Base-by-base conservation (phyloP, 2,888 invertebrate species). In the Thumatha senex region DNA sequence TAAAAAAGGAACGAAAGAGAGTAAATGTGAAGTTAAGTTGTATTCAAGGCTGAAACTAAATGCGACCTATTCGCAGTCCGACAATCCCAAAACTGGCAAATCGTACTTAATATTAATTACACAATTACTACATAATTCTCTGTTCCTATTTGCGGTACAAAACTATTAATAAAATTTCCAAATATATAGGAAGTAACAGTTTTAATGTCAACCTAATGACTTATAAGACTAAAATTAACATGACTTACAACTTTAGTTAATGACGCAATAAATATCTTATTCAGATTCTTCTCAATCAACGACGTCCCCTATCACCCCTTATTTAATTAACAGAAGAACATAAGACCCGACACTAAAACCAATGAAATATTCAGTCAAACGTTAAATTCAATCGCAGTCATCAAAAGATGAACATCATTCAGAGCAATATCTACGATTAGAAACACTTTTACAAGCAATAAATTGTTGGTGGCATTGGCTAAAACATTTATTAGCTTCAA, bases 391-490 rank as follows among this genome's bases (percentile, higher is more conserved):
- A 90, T 90, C 83, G 82, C 73, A 72, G 76, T 74, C 70, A 76
- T 74, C 77, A 78, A 78, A 83, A 78, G 73, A 67, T 74, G 66
- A 67, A 76, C 78, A 80, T 84, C 84, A 84, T 79, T 80, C 82
- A 24, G 70, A 74, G 78, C 87, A 82, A 85, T 89, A 82, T 80
- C 84, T 80, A 70, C 89, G 86, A 90, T 91, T 90, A 89, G 89
- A 89, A 89, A 90, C 89, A 91, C 89, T 90, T 91, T 90, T 90
- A 89, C 89, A 89, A 89, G 90, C 90, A 78, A 91, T 90, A 91
- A 90, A 91, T 89, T 89, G 75, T 79, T 82, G 80, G 82, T 79
- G 79, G 81, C 82, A 78, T 82, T 78, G 81, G 81, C 72, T 88
- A 84, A 83, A 86, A 90, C 89, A 91, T 91, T 91, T 91, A 91